These are phyloP conservation scores for Drosophila kanekoi DNA, from an alignment of 2,888 invertebrate species.

Conservation along the genomic window DNA sequence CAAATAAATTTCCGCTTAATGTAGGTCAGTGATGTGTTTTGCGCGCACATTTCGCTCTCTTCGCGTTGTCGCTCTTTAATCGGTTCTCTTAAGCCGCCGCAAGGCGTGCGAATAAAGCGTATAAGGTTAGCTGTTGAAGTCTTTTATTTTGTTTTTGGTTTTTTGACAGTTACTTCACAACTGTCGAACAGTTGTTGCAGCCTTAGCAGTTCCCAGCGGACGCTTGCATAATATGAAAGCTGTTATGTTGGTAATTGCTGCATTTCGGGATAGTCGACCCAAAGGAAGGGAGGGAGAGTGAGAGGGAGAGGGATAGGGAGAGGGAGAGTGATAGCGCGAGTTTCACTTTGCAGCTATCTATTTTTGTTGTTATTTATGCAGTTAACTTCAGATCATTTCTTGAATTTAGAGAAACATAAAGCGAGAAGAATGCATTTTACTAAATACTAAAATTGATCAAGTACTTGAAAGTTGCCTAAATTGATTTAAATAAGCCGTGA, in stretches of 20 bases:
- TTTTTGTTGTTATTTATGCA: conserved; percentile 4
- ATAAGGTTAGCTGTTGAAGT: conserved; percentile 44
- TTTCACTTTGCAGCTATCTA: background rate
- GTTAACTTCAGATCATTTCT: conserved; percentile 1
- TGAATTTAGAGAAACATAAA: background rate
- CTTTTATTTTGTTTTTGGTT: background rate
- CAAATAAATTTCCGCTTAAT: conserved; percentile 79
- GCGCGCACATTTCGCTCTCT: conserved; percentile 17
- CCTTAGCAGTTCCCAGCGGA: conserved; percentile 27
- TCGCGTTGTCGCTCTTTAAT: conserved; percentile 16
- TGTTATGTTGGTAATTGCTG: conserved; percentile 46
- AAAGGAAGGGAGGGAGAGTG: background rate
- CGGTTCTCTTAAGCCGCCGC: background rate
- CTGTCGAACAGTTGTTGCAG: conserved; percentile 24
- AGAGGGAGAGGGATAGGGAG: too few relatives aligned
- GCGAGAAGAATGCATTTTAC: background rate
- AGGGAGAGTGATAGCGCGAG: background rate
- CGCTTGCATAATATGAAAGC: conserved; percentile 49
- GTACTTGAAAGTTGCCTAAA: too few relatives aligned
- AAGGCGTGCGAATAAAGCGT: conserved; percentile 7
- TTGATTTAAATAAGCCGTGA: background rate
- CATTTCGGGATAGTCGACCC: conserved; percentile 15
- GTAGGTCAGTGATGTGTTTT: conserved; percentile 76
- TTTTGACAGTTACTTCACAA: conserved; percentile 40
- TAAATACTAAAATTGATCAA: too few relatives aligned